Percentiles rank a stretch among this genome's conserved stretches.
These are phyloP conservation scores for Chinchilla lanigera DNA, from an alignment of 2,113 vertebrate species.

Conservation along the genomic window DNA sequence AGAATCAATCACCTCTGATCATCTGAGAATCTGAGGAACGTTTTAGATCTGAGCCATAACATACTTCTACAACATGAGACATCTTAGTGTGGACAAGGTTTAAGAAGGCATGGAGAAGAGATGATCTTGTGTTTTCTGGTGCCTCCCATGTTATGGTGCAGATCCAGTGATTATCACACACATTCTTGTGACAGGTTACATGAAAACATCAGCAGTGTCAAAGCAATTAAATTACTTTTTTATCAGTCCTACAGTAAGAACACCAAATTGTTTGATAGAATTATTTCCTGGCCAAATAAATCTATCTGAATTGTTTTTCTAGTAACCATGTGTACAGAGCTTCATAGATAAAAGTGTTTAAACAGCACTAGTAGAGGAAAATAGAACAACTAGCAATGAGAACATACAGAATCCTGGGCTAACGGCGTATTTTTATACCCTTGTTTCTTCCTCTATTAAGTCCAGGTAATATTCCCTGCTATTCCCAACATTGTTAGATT, in stretches of 20 bases:
- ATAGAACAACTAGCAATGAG: constrained; percentile 1
- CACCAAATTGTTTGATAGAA: background rate
- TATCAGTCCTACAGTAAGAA: constrained; percentile 1
- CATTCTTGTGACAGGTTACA: background rate
- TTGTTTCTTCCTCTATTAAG: background rate
- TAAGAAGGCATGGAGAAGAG: background rate
- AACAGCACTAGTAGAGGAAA: background rate
- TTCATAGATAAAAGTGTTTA: background rate
- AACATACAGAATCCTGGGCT: background rate
- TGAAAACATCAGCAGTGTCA: background rate
- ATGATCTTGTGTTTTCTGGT: background rate
- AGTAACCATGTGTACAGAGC: background rate
- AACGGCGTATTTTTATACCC: constrained; percentile 1
- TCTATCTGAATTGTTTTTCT: background rate
- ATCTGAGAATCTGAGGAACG: background rate
- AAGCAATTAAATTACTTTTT: background rate
- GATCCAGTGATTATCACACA: background rate
- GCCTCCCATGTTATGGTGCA: background rate
- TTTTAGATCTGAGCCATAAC: background rate
- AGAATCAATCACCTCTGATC: background rate
- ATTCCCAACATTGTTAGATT: background rate
- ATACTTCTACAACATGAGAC: background rate
- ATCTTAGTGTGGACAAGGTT: background rate
- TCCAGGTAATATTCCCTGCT: background rate
- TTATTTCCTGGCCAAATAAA: background rate